Conservation (phyloP, 2,888 invertebrate species). For the Nebria salina region DNA sequence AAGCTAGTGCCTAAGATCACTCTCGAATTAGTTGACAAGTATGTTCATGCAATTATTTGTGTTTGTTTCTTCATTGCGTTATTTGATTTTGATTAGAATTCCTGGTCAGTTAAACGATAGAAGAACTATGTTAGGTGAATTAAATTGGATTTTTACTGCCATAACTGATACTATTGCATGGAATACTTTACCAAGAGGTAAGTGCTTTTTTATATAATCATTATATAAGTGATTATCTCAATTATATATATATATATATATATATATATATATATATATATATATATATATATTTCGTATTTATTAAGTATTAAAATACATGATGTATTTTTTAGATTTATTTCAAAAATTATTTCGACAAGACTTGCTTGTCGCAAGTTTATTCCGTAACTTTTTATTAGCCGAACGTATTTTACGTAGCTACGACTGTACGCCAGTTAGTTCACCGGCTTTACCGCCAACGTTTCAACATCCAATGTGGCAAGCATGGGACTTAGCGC, state of each 20-base stretch:
- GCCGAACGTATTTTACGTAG: slow-evolving; percentile 96
- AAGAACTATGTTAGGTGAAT: slow-evolving; percentile 96
- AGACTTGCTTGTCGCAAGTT: slow-evolving; percentile 96
- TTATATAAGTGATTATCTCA: neutral
- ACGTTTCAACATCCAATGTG: slow-evolving; percentile 92
- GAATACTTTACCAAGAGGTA: slow-evolving; percentile 91
- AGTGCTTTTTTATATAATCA: slow-evolving; percentile 29
- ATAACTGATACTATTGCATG: slow-evolving; percentile 99
- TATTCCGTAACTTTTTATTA: slow-evolving; percentile 96
- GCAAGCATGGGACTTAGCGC: slow-evolving; percentile 97
- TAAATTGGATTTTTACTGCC: slow-evolving; percentile 99
- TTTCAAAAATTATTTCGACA: slow-evolving; percentile 98
- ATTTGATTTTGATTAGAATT: slow-evolving; percentile 69
- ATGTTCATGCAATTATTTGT: slow-evolving; percentile 56
- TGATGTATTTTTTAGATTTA: slow-evolving; percentile 69
- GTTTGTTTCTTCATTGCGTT: neutral
- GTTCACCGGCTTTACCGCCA: slow-evolving; percentile 88
- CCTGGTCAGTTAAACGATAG: slow-evolving; percentile 95
- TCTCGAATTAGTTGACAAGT: slow-evolving; percentile 91
- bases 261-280: too few relatives aligned
- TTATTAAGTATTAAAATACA: neutral
- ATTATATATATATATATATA: too few relatives aligned
- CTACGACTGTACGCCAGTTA: slow-evolving; percentile 97
- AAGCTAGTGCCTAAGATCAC: slow-evolving; percentile 84
- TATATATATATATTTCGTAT: too few relatives aligned